Conservation (phyloP, 2,888 invertebrate genomes). For the Napeogenes inachia region DNA sequence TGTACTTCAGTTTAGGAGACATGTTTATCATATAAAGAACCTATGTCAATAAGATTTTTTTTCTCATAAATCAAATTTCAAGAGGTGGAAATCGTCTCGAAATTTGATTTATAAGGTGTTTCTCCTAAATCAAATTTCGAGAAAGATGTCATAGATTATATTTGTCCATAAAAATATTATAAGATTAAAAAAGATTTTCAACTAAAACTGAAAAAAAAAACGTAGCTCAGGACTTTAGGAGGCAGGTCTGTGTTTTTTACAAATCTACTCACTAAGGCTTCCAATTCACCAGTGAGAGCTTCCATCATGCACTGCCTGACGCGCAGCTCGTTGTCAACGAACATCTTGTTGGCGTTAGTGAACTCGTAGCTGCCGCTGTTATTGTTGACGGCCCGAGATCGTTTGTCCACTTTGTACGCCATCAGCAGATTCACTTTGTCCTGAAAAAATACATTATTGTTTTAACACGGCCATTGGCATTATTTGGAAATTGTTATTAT, state of each 20-base stretch:
- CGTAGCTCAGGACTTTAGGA: no score
- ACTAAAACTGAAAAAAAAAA: no score
- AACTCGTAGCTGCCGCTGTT: constrained; percentile 83
- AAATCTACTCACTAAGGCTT: constrained; percentile 58
- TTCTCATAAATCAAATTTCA: no score
- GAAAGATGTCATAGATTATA: no score
- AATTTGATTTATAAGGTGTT: no score
- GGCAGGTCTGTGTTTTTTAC: neutral
- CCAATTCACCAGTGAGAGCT: constrained; percentile 81
- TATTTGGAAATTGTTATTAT: neutral
- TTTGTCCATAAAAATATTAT: no score
- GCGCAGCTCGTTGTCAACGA: constrained; percentile 78
- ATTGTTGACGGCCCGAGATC: constrained; percentile 69
- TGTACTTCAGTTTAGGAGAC: no score
- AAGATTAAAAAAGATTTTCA: no score
- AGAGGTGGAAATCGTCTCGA: no score
- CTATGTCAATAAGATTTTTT: no score
- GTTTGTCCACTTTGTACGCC: constrained; percentile 84
- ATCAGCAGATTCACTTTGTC: constrained; percentile 84
- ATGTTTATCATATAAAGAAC: no score
- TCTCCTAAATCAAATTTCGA: no score
- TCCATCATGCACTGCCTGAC: constrained; percentile 82
- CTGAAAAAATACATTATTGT: constrained; percentile 33
- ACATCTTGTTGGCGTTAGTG: constrained; percentile 86
- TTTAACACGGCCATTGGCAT: neutral